phyloP scores from a whole-genome alignment of 2,888 invertebrate genomes.

The Drosophila vallismaia region DNA sequence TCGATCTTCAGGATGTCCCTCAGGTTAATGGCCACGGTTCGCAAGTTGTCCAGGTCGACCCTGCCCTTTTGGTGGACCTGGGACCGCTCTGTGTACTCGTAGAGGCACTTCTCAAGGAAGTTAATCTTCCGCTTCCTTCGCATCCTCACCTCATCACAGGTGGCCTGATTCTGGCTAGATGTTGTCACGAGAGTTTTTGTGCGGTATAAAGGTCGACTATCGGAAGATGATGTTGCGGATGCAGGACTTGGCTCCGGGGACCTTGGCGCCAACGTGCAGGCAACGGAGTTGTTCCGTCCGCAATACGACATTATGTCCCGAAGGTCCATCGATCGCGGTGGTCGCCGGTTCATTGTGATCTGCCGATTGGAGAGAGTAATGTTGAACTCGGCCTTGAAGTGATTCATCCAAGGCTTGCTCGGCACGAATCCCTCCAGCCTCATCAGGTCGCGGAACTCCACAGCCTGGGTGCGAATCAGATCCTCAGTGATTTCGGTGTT shows the following conservation, averaged over 20 bases:
- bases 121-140: constrained; percentile 77
- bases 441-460: constrained; percentile 74
- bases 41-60: constrained; percentile 63
- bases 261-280: constrained; percentile 16
- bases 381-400: constrained; percentile 78
- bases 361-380: constrained; percentile 78
- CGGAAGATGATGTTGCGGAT: background rate
- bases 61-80: constrained; percentile 75
- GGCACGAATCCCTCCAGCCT: constrained; percentile 72
- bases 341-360: constrained; percentile 69
- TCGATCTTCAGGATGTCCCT: constrained; percentile 79
- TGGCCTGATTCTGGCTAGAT: constrained; percentile 65
- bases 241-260: constrained; percentile 9
- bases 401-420: constrained; percentile 79
- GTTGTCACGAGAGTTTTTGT: constrained; percentile 61
- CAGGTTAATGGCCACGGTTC: constrained; percentile 66
- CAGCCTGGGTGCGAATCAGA: constrained; percentile 70
- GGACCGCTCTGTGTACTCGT: constrained; percentile 80
- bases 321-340: constrained; percentile 72
- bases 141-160: constrained; percentile 66
- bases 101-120: constrained; percentile 79
- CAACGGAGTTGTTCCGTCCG: constrained; percentile 49
- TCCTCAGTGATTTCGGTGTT: constrained; percentile 75
- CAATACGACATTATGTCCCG: constrained; percentile 81
- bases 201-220: constrained; percentile 59